phyloP scores from a whole-genome alignment of 2,113 vertebrate genomes.

The Thomomys bottae region DNA sequence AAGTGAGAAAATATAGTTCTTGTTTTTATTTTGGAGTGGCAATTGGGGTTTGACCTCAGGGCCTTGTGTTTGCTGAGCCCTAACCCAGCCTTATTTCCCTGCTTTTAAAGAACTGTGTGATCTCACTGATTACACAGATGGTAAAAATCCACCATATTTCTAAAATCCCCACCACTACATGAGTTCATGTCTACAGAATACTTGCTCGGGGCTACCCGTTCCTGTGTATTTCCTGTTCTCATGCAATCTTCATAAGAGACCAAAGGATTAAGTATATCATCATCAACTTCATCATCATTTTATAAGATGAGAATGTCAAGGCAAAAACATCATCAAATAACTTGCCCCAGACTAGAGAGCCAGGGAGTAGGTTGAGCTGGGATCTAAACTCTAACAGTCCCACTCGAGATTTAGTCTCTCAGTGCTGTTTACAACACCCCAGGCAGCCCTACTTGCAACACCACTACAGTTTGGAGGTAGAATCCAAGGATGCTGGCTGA shows the following conservation, averaged over 20 bases:
- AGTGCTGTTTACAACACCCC: not conserved
- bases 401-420: not conserved
- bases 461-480: too few species aligned
- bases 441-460: not conserved
- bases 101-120: not conserved
- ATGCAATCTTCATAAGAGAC: not conserved
- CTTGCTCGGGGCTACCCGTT: not conserved
- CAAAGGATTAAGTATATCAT: not conserved
- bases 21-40: too few species aligned
- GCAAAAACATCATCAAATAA: not conserved
- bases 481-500: too few species aligned
- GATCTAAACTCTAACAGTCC: not conserved
- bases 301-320: constrained; percentile 3
- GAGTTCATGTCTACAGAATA: not conserved
- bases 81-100: not conserved
- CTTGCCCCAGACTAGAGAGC: not conserved
- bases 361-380: not conserved
- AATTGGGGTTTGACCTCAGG: too few species aligned
- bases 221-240: not conserved
- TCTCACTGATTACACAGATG: not conserved
- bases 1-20: not conserved
- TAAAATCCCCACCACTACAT: not conserved
- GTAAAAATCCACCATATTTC: not conserved
- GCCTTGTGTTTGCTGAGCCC: too few species aligned
- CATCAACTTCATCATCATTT: not conserved